Percentiles rank a stretch among this genome's conserved stretches.
These are phyloP conservation scores for Thecocarcelia acutangulata DNA, from an alignment of 2,888 invertebrate species.

Conservation along the genomic window DNA sequence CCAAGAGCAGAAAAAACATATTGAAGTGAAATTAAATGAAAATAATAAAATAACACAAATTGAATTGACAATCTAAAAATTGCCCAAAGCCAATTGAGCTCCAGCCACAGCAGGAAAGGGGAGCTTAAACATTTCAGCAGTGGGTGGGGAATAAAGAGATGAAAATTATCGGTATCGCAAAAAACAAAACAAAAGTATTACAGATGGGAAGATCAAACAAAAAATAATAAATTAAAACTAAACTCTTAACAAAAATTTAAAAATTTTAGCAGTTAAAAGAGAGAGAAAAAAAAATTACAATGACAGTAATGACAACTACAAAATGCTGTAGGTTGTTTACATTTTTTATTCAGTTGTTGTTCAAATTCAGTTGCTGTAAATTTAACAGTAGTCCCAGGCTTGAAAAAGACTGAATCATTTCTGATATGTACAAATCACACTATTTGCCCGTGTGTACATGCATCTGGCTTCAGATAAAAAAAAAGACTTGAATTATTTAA, in stretches of 20 bases:
- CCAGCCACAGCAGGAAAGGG: neutral
- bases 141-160: slow-evolving; percentile 14
- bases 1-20: slow-evolving; percentile 9
- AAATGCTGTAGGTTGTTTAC: slow-evolving; percentile 44
- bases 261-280: too few species aligned
- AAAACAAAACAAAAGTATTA: slow-evolving; percentile 29
- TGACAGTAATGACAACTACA: slow-evolving; percentile 36
- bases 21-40: slow-evolving; percentile 20
- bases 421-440: neutral
- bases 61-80: slow-evolving; percentile 66
- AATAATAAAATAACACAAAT: slow-evolving; percentile 44
- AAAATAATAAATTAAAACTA: slow-evolving; percentile 9
- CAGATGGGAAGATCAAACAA: slow-evolving; percentile 45
- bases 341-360: slow-evolving; percentile 1
- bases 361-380: slow-evolving; percentile 19
- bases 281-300: slow-evolving; percentile 8
- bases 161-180: slow-evolving; percentile 8
- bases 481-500: slow-evolving; percentile 12
- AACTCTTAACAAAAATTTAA: neutral
- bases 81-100: slow-evolving; percentile 23
- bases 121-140: neutral
- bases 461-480: too few species aligned
- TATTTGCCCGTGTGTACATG: too few species aligned
- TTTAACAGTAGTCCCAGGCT: slow-evolving; percentile 10
- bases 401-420: neutral